Evolutionary conservation across 1,140 invertebrate species (phyloP).

Genomic region (Cydia fagiglandana): DNA sequence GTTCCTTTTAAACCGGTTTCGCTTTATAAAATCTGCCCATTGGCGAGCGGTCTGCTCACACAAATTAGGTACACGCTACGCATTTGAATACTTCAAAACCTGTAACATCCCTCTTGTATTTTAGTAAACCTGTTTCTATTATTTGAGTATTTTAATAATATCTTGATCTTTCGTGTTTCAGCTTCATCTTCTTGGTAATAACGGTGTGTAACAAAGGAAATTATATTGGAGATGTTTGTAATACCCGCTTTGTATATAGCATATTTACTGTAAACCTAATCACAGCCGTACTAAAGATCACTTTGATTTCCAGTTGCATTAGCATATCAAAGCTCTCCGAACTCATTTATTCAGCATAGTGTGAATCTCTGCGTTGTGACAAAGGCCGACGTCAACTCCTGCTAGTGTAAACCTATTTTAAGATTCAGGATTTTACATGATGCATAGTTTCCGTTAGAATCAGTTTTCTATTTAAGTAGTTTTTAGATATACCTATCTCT

Average conservation of each 20-base stretch:
- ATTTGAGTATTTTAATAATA: background rate
- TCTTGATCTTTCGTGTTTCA: background rate
- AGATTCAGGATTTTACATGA: background rate
- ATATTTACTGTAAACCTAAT: conserved; percentile 26
- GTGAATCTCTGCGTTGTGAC: conserved; percentile 24
- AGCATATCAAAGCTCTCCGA: conserved; percentile 30
- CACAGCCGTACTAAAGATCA: conserved; percentile 5
- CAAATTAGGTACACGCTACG: conserved; percentile 12
- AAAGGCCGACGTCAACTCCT: background rate
- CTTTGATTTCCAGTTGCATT: conserved; percentile 25
- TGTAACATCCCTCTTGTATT: conserved; percentile 20
- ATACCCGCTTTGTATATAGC: background rate
- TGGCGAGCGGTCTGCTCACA: conserved; percentile 15
- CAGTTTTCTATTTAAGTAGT: background rate
- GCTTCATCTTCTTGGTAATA: background rate
- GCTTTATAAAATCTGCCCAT: conserved; percentile 9
- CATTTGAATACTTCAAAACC: conserved; percentile 1
- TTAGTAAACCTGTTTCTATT: conserved; percentile 15
- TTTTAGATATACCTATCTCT: too few relatives aligned
- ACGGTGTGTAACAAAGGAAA: background rate
- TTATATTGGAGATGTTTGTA: conserved; percentile 8
- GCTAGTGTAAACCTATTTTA: background rate
- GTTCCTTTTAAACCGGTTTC: conserved; percentile 28
- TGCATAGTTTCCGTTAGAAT: background rate
- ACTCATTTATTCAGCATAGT: conserved; percentile 32